Conservation (phyloP, 2,113 vertebrate species). For the Pelecanus crispus region DNA sequence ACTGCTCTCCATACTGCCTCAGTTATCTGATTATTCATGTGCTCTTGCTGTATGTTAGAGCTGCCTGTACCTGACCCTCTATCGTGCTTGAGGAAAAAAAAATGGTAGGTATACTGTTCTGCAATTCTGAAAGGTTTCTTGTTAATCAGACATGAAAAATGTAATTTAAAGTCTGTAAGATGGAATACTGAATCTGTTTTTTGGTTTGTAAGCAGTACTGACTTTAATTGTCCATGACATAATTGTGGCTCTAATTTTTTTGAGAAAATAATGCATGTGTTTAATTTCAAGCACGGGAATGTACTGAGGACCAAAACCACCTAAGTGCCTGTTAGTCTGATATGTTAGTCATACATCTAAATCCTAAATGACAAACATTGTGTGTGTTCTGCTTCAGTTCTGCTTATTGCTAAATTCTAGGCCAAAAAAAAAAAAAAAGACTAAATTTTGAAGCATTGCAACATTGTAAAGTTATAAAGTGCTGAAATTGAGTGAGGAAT, state of each 20-base stretch:
- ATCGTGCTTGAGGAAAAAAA: not conserved
- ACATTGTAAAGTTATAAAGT: not conserved
- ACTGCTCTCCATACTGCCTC: slow-evolving; percentile 25
- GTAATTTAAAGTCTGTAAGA: not conserved
- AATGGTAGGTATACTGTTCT: not conserved
- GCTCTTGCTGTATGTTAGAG: not conserved
- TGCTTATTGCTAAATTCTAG: not conserved
- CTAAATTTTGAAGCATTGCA: not conserved
- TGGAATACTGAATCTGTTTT: not conserved
- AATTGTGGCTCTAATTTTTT: not conserved
- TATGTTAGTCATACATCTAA: not conserved
- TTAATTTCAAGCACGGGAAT: not conserved
- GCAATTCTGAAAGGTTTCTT: not conserved
- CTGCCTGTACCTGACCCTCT: slow-evolving; percentile 32
- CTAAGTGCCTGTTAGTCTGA: not conserved
- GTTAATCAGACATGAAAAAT: not conserved
- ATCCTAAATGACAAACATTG: not conserved
- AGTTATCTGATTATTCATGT: slow-evolving; percentile 54
- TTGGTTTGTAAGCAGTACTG: not conserved
- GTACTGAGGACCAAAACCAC: not conserved
- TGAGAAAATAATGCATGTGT: not conserved
- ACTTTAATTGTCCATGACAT: not conserved
- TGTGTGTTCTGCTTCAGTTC: not conserved
- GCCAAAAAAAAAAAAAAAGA: not conserved
- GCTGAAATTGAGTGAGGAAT: not conserved